Conservation (phyloP, 1,140 invertebrate species). For the Arctopsyche grandis region DNA sequence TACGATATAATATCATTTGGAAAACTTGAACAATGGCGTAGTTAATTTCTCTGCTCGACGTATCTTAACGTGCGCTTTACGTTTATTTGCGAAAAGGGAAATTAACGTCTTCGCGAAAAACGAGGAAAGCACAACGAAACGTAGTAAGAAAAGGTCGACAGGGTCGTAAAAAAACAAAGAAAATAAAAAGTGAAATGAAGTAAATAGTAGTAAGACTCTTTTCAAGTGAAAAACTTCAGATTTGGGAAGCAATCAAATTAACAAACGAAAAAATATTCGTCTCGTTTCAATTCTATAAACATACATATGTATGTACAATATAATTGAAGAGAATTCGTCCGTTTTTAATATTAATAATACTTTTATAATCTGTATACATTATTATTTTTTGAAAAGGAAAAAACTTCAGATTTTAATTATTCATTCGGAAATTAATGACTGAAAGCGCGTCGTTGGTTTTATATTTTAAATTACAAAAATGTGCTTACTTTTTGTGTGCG, state of each 20-base stretch:
- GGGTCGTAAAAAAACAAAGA: neutral
- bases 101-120: too few relatives aligned
- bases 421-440: neutral
- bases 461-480: neutral
- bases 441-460: neutral
- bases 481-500: neutral
- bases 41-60: too few relatives aligned
- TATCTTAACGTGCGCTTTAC: too few relatives aligned
- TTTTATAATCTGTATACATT: too few relatives aligned
- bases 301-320: too few relatives aligned
- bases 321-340: too few relatives aligned
- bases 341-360: too few relatives aligned
- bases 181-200: neutral
- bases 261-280: too few relatives aligned
- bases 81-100: too few relatives aligned
- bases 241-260: neutral
- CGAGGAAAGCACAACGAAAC: neutral
- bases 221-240: neutral
- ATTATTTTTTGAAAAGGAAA: neutral
- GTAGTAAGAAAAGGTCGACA: neutral
- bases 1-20: too few relatives aligned
- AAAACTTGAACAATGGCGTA: too few relatives aligned
- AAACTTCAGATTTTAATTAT: neutral
- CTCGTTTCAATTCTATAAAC: too few relatives aligned
- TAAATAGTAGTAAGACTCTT: neutral